phyloP scores from a whole-genome alignment of 2,797 vertebrate genomes.

The Microctenopoma lineatum region DNA sequence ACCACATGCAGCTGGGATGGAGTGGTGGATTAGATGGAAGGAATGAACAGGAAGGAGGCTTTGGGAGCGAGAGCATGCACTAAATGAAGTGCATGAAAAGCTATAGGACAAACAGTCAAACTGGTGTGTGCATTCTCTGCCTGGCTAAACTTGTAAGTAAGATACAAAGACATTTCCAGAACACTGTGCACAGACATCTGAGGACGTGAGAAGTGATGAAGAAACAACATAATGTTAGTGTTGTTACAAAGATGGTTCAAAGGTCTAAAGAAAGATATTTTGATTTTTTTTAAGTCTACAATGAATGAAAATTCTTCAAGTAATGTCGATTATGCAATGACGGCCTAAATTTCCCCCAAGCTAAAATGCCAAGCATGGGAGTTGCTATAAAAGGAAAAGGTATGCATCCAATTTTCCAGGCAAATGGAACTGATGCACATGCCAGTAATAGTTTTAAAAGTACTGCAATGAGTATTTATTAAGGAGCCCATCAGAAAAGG shows the following conservation, averaged over 20 bases:
- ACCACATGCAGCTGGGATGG: constrained; percentile 63
- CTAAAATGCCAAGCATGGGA: constrained; percentile 50
- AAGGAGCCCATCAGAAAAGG: constrained; percentile 37
- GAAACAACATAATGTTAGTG: neutral
- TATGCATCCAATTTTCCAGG: constrained; percentile 62
- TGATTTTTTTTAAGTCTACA: constrained; percentile 36
- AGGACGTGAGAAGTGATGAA: constrained; percentile 13
- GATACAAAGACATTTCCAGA: constrained; percentile 21
- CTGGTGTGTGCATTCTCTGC: neutral
- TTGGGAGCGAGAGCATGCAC: constrained; percentile 5
- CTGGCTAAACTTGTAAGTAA: neutral
- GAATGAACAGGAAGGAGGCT: constrained; percentile 29
- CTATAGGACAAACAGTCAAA: constrained; percentile 12
- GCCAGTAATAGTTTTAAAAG: constrained; percentile 48
- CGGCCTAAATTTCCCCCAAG: constrained; percentile 35
- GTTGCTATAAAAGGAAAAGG: constrained; percentile 76
- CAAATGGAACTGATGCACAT: constrained; percentile 39
- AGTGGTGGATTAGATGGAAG: constrained; percentile 50
- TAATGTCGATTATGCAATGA: constrained; percentile 62
- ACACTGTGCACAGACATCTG: constrained; percentile 18
- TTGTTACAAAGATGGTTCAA: constrained; percentile 60
- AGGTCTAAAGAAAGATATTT: constrained; percentile 41
- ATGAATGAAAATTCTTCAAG: constrained; percentile 58
- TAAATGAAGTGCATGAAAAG: constrained; percentile 17
- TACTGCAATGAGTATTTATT: constrained; percentile 58